These are phyloP conservation scores for Lepus timidus DNA, from an alignment of 2,113 vertebrate genomes.

Conservation along the genomic window DNA sequence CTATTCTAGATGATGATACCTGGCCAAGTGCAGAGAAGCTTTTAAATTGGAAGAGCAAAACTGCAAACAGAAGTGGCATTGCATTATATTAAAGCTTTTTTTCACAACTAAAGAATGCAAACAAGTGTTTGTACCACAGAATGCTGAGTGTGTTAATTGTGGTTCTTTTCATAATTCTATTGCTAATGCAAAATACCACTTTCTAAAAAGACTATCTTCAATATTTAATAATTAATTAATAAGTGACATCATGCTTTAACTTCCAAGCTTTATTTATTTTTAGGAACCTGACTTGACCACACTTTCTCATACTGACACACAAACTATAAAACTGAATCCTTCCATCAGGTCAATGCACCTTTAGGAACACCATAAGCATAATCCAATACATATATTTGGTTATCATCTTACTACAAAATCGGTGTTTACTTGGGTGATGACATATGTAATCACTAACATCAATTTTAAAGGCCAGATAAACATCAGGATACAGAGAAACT, in stretches of 20 bases:
- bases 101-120: background rate
- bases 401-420: background rate
- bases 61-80: background rate
- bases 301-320: background rate
- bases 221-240: constrained; percentile 28
- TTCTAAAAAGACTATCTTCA: background rate
- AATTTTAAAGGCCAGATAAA: background rate
- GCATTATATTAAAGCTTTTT: background rate
- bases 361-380: background rate
- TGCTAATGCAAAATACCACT: background rate
- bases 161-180: background rate
- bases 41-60: background rate
- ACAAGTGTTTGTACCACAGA: background rate
- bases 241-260: background rate
- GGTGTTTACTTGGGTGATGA: background rate
- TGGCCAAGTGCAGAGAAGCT: background rate
- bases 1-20: background rate
- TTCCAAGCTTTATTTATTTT: constrained; percentile 49
- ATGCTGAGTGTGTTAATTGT: background rate
- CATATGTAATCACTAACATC: background rate
- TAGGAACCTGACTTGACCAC: background rate
- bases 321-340: constrained; percentile 5
- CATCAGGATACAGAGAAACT: background rate
- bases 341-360: background rate
- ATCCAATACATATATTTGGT: background rate